Evolutionary conservation across 2,113 vertebrate species (phyloP), one percentile per base, ranked within the genome.

Genomic region (Rattus rattus): DNA sequence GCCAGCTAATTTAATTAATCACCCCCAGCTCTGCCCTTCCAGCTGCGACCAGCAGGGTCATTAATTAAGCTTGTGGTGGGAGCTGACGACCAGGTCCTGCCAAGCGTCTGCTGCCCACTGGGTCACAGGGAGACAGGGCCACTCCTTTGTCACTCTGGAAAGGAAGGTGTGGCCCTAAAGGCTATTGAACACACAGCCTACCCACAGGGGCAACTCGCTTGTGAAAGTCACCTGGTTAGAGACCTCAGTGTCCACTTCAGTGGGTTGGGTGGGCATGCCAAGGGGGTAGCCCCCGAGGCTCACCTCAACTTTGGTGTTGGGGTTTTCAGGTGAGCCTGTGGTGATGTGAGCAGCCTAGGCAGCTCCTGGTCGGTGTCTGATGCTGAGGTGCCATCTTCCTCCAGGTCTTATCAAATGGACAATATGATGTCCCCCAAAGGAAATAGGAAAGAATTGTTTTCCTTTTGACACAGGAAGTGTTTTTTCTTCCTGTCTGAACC

Each of bases 1-100:
- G 98, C 98, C 98, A 99, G 99, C 99, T 99, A 99, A 99, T 99
- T 99, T 99, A 99, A 99, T 99, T 99, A 99, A 99, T 99, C 99
- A 99, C 99, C 99, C 98, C 98, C 98, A 98, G 99, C 99, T 98
- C 98, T 98, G 98, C 98, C 98, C 98, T 98, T 98, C 99, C 98
- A 99, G 99, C 99, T 99, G 99, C 97, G 98, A 99, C 99, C 98
- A 97, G 98, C 98, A 98, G 98, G 98, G 99, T 98, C 99, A 99
- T 99, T 99, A 99, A 99, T 99, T 99, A 99, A 99, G 98, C 98
- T 96, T 98, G 98, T 98, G 98, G 98, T 97, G 95, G 98, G 97
- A 96, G 98, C 98, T 98, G 98, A 96, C 97, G 98, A 98, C 98
- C 98, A 97, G 98, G 98, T 98, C 99, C 98, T 98, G 98, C 98